A percentile compares a stretch with the other conserved stretches of the same genome.
phyloP scores from a whole-genome alignment of 2,888 invertebrate species.

The Cancer borealis region DNA sequence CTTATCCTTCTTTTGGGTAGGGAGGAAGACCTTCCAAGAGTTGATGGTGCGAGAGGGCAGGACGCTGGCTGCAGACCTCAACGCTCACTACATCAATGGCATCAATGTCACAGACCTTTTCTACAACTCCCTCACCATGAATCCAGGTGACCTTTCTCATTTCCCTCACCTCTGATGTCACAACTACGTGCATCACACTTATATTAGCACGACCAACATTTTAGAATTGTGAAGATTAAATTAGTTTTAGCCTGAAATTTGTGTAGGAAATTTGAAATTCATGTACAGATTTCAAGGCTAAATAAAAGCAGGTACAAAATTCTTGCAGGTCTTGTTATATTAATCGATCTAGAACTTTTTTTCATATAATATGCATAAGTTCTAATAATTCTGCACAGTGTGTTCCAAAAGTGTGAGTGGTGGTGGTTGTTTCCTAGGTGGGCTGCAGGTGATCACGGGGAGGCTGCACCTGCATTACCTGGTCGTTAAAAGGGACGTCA shows the following conservation, averaged over 20 bases:
- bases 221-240: no score
- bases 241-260: no score
- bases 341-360: neutral
- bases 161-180: neutral
- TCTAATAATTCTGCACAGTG: neutral
- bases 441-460: slow-evolving; percentile 36
- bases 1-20: neutral
- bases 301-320: no score
- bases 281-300: no score
- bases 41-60: neutral
- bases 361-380: no score
- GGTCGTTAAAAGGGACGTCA: neutral
- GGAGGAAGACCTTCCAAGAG: slow-evolving; percentile 48
- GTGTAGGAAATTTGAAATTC: no score
- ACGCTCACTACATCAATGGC: neutral
- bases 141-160: slow-evolving; percentile 30
- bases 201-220: no score
- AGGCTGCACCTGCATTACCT: neutral
- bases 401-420: neutral
- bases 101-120: slow-evolving; percentile 52
- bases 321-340: neutral
- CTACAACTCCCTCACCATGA: slow-evolving; percentile 47
- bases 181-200: no score
- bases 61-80: neutral
- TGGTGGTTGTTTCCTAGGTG: neutral